A percentile compares a stretch with the other conserved stretches of the same genome.
Conservation (phyloP, 2,888 invertebrate genomes). For the Cheilosia grossa region DNA sequence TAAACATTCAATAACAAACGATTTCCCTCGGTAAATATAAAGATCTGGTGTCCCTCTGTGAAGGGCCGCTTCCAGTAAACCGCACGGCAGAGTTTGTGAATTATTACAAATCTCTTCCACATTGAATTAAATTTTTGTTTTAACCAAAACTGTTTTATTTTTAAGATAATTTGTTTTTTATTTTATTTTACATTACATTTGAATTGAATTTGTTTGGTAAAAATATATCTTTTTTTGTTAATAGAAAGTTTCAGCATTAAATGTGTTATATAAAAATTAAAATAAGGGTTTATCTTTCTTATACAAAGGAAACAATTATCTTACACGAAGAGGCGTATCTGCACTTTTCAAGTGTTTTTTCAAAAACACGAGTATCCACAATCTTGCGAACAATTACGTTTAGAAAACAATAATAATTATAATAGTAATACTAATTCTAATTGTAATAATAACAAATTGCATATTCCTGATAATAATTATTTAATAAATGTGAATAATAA, state of each 20-base stretch:
- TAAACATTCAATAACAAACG: too few relatives aligned
- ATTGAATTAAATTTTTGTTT: slow-evolving; percentile 11
- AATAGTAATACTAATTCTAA: slow-evolving; percentile 74
- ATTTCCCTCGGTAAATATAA: not conserved
- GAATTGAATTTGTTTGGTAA: too few relatives aligned
- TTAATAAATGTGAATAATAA: slow-evolving; percentile 73
- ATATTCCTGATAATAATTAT: slow-evolving; percentile 76
- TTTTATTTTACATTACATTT: too few relatives aligned
- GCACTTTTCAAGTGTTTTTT: slow-evolving; percentile 10
- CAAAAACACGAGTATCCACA: slow-evolving; percentile 77
- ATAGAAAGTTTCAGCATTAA: not conserved
- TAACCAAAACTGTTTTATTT: too few relatives aligned
- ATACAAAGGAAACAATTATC: slow-evolving; percentile 5
- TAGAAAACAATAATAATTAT: slow-evolving; percentile 75
- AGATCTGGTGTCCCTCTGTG: slow-evolving; percentile 5
- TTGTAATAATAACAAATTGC: slow-evolving; percentile 71
- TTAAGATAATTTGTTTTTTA: too few relatives aligned
- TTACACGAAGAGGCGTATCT: slow-evolving; percentile 14
- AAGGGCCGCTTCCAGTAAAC: slow-evolving; percentile 7
- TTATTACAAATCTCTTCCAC: slow-evolving; percentile 16
- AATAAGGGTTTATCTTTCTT: not conserved
- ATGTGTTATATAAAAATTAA: not conserved
- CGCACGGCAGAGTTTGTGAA: slow-evolving; percentile 22
- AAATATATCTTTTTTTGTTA: too few relatives aligned
- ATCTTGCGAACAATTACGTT: slow-evolving; percentile 81